Percentiles rank a stretch among this genome's conserved stretches.
Conservation (phyloP, 2,113 vertebrate genomes). For the Chaetodon trifascialis region DNA sequence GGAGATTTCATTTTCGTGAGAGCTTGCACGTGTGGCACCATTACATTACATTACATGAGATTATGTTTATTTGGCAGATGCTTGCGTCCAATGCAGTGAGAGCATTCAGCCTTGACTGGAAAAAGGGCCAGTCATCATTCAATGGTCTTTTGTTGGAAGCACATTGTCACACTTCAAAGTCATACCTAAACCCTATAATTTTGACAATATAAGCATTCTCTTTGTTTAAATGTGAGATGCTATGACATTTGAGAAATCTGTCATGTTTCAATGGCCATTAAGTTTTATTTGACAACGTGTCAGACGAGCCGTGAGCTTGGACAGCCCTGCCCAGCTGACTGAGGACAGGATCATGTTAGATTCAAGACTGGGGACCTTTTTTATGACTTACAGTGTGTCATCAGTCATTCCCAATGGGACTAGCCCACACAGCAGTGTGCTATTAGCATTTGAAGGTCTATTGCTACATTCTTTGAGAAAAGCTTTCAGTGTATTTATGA, state of each 20-base stretch:
- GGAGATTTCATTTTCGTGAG: neutral
- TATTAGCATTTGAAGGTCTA: conserved; percentile 64
- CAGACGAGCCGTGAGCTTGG: conserved; percentile 46
- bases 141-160: neutral
- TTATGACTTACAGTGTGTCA: conserved; percentile 14
- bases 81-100: neutral
- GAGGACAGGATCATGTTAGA: conserved; percentile 7
- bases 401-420: conserved; percentile 48
- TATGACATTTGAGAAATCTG: conserved; percentile 18
- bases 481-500: conserved; percentile 68
- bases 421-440: conserved; percentile 28
- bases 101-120: neutral
- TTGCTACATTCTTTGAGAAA: conserved; percentile 75
- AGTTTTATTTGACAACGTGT: conserved; percentile 25
- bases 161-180: neutral
- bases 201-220: neutral
- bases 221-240: neutral
- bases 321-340: conserved; percentile 22
- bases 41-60: neutral
- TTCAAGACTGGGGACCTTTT: conserved; percentile 26
- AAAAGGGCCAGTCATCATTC: neutral
- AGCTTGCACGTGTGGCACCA: neutral
- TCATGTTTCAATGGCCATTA: conserved; percentile 33
- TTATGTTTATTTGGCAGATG: neutral
- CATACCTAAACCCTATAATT: neutral